phyloP scores from a whole-genome alignment of 1,140 invertebrate species.

The Drosophila erecta region DNA sequence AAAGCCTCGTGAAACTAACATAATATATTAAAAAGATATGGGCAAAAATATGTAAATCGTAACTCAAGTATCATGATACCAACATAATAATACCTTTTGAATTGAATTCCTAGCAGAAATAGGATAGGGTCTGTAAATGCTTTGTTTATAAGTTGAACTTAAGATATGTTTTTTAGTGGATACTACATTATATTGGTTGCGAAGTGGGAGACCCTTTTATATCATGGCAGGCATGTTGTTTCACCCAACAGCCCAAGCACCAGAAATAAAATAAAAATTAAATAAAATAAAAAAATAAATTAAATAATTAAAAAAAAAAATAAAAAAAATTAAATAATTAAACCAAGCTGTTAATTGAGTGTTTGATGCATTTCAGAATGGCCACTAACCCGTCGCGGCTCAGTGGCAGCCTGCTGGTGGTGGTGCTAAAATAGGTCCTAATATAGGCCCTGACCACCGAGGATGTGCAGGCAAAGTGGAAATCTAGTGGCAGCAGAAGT shows the following conservation, averaged over 20 bases:
- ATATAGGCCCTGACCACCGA: slow-evolving; percentile 44
- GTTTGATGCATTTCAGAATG: slow-evolving; percentile 46
- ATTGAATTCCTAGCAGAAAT: too few species aligned
- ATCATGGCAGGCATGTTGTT: not conserved
- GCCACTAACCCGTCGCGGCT: slow-evolving; percentile 31
- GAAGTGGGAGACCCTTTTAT: too few species aligned
- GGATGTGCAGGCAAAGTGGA: slow-evolving; percentile 62
- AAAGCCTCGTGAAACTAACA: not conserved
- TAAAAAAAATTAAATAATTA: too few species aligned
- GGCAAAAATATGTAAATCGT: too few species aligned
- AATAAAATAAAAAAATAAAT: too few species aligned
- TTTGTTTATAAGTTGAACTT: too few species aligned
- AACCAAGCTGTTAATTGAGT: not conserved
- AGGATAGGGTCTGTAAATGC: too few species aligned
- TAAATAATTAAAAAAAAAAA: too few species aligned
- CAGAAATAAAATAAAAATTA: not conserved
- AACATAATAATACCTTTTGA: too few species aligned
- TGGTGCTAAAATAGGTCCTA: slow-evolving; percentile 40
- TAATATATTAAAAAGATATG: not conserved
- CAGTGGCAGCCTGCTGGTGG: slow-evolving; percentile 34
- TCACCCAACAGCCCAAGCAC: not conserved
- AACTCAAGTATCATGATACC: too few species aligned
- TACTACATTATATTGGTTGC: too few species aligned
- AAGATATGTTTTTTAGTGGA: too few species aligned
- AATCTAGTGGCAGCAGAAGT: slow-evolving; percentile 54